A percentile compares a stretch with the other conserved stretches of the same genome.
These are phyloP conservation scores for Coregonus clupeaformis DNA, from an alignment of 2,113 vertebrate genomes.

Conservation along the genomic window DNA sequence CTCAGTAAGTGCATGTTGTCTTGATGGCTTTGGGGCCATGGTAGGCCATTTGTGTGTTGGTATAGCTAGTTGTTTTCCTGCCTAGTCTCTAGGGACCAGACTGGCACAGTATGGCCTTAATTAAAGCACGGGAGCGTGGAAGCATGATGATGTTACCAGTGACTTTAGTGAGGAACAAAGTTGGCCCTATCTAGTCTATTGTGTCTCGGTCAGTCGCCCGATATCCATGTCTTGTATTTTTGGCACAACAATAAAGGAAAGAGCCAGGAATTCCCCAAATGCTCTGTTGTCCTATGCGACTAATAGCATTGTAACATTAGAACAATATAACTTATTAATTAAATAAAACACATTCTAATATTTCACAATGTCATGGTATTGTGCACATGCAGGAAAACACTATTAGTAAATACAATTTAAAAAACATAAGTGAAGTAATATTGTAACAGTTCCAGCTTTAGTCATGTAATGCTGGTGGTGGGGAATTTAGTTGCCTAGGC, in stretches of 20 bases:
- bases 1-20: conserved; percentile 18
- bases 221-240: too few species aligned
- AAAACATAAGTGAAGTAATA: conserved; percentile 65
- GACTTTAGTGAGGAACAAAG: background rate
- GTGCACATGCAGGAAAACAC: conserved; percentile 38
- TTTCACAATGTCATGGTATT: conserved; percentile 20
- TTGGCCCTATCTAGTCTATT: too few species aligned
- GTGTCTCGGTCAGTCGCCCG: too few species aligned
- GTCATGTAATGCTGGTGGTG: conserved; percentile 65
- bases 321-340: conserved; percentile 40
- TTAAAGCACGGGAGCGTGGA: conserved; percentile 28
- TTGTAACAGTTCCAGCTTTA: conserved; percentile 53
- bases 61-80: background rate
- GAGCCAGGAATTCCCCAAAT: too few species aligned
- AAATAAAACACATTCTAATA: conserved; percentile 3
- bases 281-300: too few species aligned
- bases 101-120: conserved; percentile 27
- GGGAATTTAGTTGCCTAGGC: conserved; percentile 76
- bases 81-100: background rate
- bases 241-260: too few species aligned
- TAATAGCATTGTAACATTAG: background rate
- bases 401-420: conserved; percentile 49
- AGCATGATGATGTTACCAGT: background rate
- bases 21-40: conserved; percentile 5
- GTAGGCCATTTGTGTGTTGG: background rate